These are phyloP conservation scores for Drosophila sechellia DNA, from an alignment of 1,140 invertebrate species.

Conservation along the genomic window DNA sequence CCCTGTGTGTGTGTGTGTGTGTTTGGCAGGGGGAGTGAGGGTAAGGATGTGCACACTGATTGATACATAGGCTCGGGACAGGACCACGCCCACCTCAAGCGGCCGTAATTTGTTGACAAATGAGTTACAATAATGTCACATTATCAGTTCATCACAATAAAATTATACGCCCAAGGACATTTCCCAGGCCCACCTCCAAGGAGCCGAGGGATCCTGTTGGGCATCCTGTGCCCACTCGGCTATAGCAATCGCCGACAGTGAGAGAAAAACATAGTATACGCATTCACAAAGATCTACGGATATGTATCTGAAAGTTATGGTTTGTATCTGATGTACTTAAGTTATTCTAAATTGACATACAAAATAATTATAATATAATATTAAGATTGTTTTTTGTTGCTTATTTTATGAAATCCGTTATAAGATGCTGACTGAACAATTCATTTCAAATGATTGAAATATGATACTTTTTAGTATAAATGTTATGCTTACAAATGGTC, in stretches of 20 bases:
- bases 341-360: no score
- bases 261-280: neutral
- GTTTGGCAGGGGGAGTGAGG: neutral
- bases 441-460: no score
- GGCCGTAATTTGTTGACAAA: conserved; percentile 80
- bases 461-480: no score
- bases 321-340: no score
- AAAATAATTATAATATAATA: no score
- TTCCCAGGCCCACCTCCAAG: conserved; percentile 13
- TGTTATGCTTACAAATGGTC: no score
- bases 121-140: conserved; percentile 82
- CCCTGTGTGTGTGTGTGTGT: neutral
- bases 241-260: neutral
- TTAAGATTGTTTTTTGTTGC: no score
- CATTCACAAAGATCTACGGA: no score
- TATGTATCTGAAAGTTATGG: no score
- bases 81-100: conserved; percentile 46
- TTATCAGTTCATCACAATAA: conserved; percentile 83
- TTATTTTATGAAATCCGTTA: no score
- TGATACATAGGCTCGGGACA: conserved; percentile 65
- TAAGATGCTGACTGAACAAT: no score
- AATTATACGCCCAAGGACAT: conserved; percentile 65
- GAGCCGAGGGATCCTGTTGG: neutral
- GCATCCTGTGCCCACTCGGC: conserved; percentile 10
- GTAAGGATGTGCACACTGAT: conserved; percentile 54